These are phyloP conservation scores for Mesorhabditis belari DNA, from an alignment of 2,888 invertebrate genomes.

Conservation along the genomic window DNA sequence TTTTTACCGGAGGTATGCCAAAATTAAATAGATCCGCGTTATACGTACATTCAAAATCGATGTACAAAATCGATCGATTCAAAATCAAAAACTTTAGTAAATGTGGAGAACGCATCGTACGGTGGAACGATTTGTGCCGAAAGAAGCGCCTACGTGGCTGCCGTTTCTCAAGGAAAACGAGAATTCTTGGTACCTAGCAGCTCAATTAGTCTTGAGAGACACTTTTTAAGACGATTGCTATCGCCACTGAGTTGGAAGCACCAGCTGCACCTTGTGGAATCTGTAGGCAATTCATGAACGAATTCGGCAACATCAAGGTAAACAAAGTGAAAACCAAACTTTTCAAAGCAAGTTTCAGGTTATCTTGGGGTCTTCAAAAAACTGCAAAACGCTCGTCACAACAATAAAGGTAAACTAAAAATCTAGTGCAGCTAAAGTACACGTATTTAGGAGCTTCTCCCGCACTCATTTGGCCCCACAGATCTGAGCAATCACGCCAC, in stretches of 20 bases:
- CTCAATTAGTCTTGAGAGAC: slow-evolving; percentile 56
- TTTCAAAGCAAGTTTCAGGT: slow-evolving; percentile 16
- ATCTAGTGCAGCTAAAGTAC: no score
- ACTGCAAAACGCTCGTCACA: slow-evolving; percentile 16
- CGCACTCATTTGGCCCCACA: slow-evolving; percentile 36
- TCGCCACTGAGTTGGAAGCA: slow-evolving; percentile 22
- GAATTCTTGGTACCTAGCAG: slow-evolving; percentile 15
- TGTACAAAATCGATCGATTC: no score
- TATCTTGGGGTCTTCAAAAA: slow-evolving; percentile 23
- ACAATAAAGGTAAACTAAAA: no score
- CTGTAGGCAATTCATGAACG: slow-evolving; percentile 47
- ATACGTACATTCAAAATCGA: no score
- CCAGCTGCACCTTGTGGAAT: slow-evolving; percentile 48
- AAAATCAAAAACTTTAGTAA: slow-evolving; percentile 60
- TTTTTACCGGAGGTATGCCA: slow-evolving; percentile 58
- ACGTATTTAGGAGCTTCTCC: slow-evolving; percentile 36
- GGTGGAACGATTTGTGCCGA: slow-evolving; percentile 59
- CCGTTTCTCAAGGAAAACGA: slow-evolving; percentile 24
- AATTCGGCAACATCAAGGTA: slow-evolving; percentile 46
- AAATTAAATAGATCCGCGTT: neutral
- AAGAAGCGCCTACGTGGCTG: slow-evolving; percentile 24
- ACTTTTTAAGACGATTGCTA: slow-evolving; percentile 19
- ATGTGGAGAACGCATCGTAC: slow-evolving; percentile 81
- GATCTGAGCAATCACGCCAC: slow-evolving; percentile 59
- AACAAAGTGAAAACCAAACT: neutral